Evolutionary conservation across 2,888 invertebrate species (phyloP), one percentile per base, ranked within the genome.

Genomic region (Campaea margaritaria): DNA sequence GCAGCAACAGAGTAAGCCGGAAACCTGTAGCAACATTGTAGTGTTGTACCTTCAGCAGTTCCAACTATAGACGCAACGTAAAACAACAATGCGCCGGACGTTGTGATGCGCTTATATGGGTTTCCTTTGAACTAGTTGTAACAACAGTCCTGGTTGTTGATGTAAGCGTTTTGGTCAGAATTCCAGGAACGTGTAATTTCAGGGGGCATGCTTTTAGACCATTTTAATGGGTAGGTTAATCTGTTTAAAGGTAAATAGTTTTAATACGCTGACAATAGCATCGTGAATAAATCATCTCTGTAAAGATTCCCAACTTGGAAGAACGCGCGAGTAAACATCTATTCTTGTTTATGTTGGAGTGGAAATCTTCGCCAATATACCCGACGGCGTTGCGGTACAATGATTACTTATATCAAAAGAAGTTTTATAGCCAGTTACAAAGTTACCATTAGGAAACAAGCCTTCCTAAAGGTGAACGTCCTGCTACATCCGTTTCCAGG

Each of bases 101-200:
- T 78, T 69, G 73, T 71, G 75, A 79, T 78, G 81, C 81, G 81
- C 82, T 85, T 86, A 87, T 86, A 86, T 83, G 78, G 74, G 80
- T 83, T 90, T 89, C 87, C 87, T 89, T 89, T 89, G 88, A 88
- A 86, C 87, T 81, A 78, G 79, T 76, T 81, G 76, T 48, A 61
- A 74, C 78, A 82, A 76, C 78, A 72, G 67, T 68, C 52, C 51
- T 72, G 70, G 70, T 78, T 83, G 84, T 83, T 83, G 81, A 75
- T 77, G 74, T 74, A 75, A 75, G 75, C 65, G 67, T 50, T 67
- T 67, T 69, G 61, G 71, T 66, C 71, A 68, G 67, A 65, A 66
- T 83, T 82, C 78, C 67, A 65, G 74, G 82, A 80, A 39, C 82
- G 75, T 77, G 1, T 36, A 3, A n/a, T 48, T 44, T 16, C 14